phyloP scores from a whole-genome alignment of 2,797 vertebrate species.

The Neosilurus hyrtlii region DNA sequence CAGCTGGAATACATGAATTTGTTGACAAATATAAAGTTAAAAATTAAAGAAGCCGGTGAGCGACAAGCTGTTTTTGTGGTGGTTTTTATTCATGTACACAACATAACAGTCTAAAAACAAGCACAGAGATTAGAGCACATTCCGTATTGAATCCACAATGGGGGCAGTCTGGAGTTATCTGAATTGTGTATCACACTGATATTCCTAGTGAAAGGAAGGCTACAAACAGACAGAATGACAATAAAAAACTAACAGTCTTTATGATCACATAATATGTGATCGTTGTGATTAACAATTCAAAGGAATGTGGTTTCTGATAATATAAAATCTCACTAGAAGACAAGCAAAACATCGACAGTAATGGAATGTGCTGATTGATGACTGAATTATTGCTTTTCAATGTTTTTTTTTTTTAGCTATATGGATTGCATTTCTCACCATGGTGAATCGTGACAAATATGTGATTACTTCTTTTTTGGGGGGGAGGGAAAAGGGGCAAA shows the following conservation, averaged over 20 bases:
- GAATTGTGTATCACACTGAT: slow-evolving; percentile 67
- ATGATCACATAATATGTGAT: slow-evolving; percentile 58
- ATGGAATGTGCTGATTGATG: slow-evolving; percentile 60
- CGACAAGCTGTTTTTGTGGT: slow-evolving; percentile 61
- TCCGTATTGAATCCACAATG: slow-evolving; percentile 67
- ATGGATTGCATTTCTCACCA: slow-evolving; percentile 71
- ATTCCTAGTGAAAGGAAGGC: slow-evolving; percentile 68
- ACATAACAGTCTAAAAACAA: slow-evolving; percentile 79
- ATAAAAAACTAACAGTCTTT: slow-evolving; percentile 78
- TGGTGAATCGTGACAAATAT: slow-evolving; percentile 69
- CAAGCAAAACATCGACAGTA: slow-evolving; percentile 70
- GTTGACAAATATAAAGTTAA: not conserved
- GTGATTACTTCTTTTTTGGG: slow-evolving; percentile 71
- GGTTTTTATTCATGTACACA: slow-evolving; percentile 73
- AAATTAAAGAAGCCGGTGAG: slow-evolving; percentile 10
- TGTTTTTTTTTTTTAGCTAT: slow-evolving; percentile 63
- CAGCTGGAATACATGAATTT: too few species aligned
- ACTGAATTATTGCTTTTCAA: slow-evolving; percentile 81
- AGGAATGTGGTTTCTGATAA: slow-evolving; percentile 70
- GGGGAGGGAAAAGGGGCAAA: slow-evolving; percentile 65
- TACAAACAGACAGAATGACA: slow-evolving; percentile 75
- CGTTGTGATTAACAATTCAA: slow-evolving; percentile 62
- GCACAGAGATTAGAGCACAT: slow-evolving; percentile 74
- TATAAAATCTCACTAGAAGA: slow-evolving; percentile 78
- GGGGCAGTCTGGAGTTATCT: slow-evolving; percentile 67